Evolutionary conservation across 2,797 vertebrate species (phyloP).

Genomic region (Intellagama lesueurii): DNA sequence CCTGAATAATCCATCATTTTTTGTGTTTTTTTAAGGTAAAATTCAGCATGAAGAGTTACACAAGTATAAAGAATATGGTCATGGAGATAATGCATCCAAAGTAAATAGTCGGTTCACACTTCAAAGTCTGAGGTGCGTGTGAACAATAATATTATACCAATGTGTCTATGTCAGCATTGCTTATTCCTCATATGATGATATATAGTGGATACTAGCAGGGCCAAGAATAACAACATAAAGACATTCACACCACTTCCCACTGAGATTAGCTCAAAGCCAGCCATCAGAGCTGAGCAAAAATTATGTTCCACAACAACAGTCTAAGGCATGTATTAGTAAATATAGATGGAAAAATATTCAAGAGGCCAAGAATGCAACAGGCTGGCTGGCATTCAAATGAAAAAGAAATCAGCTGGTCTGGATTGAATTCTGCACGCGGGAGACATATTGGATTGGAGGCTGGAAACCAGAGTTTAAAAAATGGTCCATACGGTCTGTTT

Average conservation of each 20-base stretch:
- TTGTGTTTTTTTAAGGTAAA: background rate
- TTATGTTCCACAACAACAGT: background rate
- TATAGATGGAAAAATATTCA: background rate
- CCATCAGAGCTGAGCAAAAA: background rate
- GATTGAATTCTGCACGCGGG: background rate
- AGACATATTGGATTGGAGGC: background rate
- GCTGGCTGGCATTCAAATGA: background rate
- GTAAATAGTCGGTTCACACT: background rate
- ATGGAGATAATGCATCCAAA: background rate
- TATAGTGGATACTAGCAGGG: too few relatives aligned
- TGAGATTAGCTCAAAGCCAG: background rate
- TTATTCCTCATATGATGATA: background rate
- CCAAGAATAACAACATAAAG: background rate
- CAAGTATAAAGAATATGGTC: background rate
- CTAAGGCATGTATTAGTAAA: background rate
- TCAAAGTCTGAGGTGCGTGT: too few relatives aligned
- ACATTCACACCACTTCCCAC: background rate
- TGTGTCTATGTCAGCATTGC: too few relatives aligned
- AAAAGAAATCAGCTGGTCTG: background rate
- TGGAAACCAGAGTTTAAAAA: background rate
- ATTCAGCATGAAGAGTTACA: background rate
- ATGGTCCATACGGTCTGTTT: background rate
- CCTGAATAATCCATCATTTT: background rate
- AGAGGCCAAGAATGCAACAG: background rate
- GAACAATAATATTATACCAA: too few relatives aligned